These are phyloP conservation scores for Sinonovacula constricta DNA, from an alignment of 1,140 invertebrate species.

Conservation along the genomic window DNA sequence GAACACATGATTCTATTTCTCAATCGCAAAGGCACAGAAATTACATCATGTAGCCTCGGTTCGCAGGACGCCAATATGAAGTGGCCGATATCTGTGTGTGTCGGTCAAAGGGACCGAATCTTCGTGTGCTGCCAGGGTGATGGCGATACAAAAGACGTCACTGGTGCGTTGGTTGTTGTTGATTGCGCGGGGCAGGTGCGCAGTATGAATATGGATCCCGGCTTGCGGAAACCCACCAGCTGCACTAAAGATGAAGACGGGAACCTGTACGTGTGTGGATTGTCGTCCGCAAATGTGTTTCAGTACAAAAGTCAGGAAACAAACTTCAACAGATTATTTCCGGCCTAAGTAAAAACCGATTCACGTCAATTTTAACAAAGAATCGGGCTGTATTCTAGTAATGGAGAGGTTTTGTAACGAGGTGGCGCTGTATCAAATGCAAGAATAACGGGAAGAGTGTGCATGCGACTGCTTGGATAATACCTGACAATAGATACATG, in stretches of 20 bases:
- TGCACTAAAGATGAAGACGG: constrained; percentile 38
- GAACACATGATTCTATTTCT: constrained; percentile 44
- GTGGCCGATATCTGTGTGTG: constrained; percentile 50
- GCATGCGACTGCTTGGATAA: no score
- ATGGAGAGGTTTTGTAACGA: constrained; percentile 48
- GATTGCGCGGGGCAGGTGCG: constrained; percentile 35
- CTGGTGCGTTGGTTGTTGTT: constrained; percentile 33
- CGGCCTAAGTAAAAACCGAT: constrained; percentile 43
- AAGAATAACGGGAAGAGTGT: constrained; percentile 32
- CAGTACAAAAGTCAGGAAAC: constrained; percentile 28
- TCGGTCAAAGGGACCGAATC: constrained; percentile 24
- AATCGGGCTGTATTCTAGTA: constrained; percentile 15
- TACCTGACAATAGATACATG: no score
- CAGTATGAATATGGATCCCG: constrained; percentile 43
- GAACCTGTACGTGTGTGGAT: constrained; percentile 34
- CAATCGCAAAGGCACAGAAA: constrained; percentile 29
- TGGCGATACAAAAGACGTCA: constrained; percentile 35
- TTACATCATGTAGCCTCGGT: constrained; percentile 35
- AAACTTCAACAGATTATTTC: constrained; percentile 37
- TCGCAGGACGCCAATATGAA: constrained; percentile 47
- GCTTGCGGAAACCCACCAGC: constrained; percentile 39
- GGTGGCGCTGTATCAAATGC: constrained; percentile 35
- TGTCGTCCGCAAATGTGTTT: constrained; percentile 39
- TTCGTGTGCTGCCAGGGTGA: constrained; percentile 44
- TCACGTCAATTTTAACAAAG: constrained; percentile 17